phyloP scores from a whole-genome alignment of 1,140 invertebrate genomes.

The Anoplophora glabripennis region DNA sequence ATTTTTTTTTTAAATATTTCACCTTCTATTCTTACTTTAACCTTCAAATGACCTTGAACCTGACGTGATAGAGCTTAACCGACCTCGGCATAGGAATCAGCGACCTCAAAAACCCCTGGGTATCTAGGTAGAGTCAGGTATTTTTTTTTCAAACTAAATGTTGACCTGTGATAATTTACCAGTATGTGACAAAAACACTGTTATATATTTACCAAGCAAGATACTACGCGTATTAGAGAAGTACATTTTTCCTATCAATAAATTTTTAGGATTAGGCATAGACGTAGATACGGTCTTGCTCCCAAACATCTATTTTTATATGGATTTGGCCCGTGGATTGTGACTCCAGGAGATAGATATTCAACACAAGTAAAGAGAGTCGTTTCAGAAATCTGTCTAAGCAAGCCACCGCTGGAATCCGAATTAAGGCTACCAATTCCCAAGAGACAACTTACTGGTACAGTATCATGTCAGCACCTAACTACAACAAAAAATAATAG shows the following conservation, averaged over 20 bases:
- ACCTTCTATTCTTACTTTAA: too few relatives aligned
- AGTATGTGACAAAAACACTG: too few relatives aligned
- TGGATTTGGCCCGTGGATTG: constrained; percentile 53
- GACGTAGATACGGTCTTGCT: constrained; percentile 49
- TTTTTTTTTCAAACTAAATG: too few relatives aligned
- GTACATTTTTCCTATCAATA: not conserved
- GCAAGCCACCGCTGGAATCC: constrained; percentile 40
- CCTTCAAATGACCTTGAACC: too few relatives aligned
- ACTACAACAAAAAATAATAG: constrained; percentile 1
- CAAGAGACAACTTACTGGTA: constrained; percentile 48
- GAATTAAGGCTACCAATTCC: constrained; percentile 50
- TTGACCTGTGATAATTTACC: too few relatives aligned
- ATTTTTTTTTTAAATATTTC: too few relatives aligned
- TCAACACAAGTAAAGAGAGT: constrained; percentile 50
- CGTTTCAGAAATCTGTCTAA: constrained; percentile 47
- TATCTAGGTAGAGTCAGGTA: too few relatives aligned
- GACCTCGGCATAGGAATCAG: too few relatives aligned
- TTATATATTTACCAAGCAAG: too few relatives aligned
- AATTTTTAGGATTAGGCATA: constrained; percentile 38
- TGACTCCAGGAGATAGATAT: constrained; percentile 49
- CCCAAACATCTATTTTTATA: constrained; percentile 51
- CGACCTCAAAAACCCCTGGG: too few relatives aligned
- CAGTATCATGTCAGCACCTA: constrained; percentile 44
- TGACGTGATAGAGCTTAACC: too few relatives aligned
- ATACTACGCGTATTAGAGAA: too few relatives aligned